These are phyloP conservation scores for Chorisops tibialis DNA, from an alignment of 2,888 invertebrate species.

Conservation along the genomic window DNA sequence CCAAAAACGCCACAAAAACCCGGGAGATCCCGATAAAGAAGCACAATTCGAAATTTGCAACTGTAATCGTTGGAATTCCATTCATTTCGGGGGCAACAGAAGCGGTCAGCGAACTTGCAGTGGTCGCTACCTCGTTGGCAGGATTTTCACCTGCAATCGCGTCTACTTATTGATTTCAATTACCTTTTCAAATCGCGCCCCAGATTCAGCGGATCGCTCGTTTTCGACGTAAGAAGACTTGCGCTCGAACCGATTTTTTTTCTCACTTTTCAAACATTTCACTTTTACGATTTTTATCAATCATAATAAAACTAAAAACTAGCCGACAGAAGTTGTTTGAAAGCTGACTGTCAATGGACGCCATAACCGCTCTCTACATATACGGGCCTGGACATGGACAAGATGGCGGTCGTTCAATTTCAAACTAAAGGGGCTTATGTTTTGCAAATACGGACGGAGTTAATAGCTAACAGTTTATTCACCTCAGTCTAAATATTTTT, in stretches of 20 bases:
- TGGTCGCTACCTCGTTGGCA: conserved; percentile 2
- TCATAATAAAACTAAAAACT: conserved; percentile 12
- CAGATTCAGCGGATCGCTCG: no score
- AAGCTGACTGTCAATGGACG: conserved; percentile 20
- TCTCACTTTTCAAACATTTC: background rate
- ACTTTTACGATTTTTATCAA: background rate
- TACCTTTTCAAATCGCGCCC: background rate
- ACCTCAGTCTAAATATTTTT: no score
- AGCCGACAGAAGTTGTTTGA: conserved; percentile 15
- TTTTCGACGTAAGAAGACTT: background rate
- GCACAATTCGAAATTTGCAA: no score
- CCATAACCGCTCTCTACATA: conserved; percentile 4
- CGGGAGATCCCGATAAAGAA: no score
- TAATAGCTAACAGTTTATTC: no score
- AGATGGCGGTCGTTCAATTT: no score
- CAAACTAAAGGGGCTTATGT: no score
- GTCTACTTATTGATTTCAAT: background rate
- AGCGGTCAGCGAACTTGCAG: background rate
- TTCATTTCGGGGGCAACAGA: no score
- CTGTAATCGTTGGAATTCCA: no score
- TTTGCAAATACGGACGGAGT: no score
- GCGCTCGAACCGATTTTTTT: background rate
- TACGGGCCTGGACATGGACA: no score
- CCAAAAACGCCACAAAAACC: no score
- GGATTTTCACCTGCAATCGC: conserved; percentile 2